Evolutionary conservation across 2,888 invertebrate species (phyloP), one percentile per base, ranked within the genome.

Genomic region (Eulithis testata): DNA sequence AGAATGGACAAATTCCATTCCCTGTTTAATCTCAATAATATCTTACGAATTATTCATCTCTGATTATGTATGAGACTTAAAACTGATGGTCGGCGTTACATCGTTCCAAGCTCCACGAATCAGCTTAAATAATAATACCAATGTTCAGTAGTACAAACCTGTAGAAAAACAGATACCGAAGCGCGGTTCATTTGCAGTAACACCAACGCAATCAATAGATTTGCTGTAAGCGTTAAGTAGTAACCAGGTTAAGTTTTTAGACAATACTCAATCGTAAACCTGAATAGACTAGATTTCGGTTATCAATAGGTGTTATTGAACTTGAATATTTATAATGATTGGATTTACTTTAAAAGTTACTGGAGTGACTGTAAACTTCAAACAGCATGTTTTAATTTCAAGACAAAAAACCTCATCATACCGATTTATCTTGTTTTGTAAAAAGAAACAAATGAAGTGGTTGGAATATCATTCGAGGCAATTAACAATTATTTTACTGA

Each of bases 51-150:
- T 4, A 4, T 31, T 31, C 4, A 31, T 31, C 31, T 31, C 6
- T 31, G 31, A 31, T 40, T 6, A 9, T 11, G 40, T 8, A 9
- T 40, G 8, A 40, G 2, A 8, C 8, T 5, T 8, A 11, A 40
- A 11, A 40, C 40, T 40, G 36, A 56, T 27, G 6, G 36, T 61
- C 59, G 36, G 45, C 60, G 53, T 44, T 57, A 66, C 58, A 61
- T 52, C 58, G 55, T 65, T 72, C 53, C 65, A 64, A 57, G 69
- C 62, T 65, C 40, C 40, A 71, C 64, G 66, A 71, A 71, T 60
- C 64, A 68, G 71, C 69, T 71, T 71, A 68, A 67, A 70, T 70
- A 31, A 21, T 31, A 74, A 72, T 72, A 72, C 65, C 52, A 72
- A 71, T 67, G 63, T 63, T 69, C 66, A 59, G 59, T 72, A 73